Conservation (phyloP, 2,113 vertebrate species). For the Daubentonia madagascariensis region DNA sequence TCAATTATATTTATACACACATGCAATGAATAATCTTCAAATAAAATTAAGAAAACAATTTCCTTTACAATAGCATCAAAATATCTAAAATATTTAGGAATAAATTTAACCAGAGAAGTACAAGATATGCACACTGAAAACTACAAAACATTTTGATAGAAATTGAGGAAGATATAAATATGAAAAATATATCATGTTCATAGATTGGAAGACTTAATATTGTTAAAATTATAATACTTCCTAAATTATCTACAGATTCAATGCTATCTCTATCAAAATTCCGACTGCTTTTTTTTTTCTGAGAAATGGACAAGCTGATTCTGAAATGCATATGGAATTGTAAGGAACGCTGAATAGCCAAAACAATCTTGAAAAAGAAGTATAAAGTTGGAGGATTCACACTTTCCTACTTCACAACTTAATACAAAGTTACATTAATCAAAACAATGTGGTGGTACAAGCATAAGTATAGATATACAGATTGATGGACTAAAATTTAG, state of each 20-base stretch:
- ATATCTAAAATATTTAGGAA: constrained; percentile 3
- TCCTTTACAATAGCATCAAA: background rate
- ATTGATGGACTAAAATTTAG: background rate
- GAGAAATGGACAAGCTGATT: background rate
- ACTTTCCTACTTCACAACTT: background rate
- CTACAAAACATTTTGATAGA: background rate
- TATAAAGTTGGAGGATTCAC: background rate
- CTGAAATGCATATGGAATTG: background rate
- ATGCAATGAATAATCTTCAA: background rate
- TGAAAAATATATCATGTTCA: background rate
- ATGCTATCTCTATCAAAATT: background rate
- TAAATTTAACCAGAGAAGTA: background rate
- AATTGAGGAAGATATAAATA: background rate
- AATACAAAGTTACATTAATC: background rate
- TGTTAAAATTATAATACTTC: background rate
- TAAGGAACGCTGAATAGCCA: background rate
- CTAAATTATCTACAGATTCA: background rate
- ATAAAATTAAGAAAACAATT: background rate
- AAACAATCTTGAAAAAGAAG: background rate
- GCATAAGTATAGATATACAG: background rate
- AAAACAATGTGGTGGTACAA: background rate
- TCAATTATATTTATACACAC: background rate
- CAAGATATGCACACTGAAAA: background rate
- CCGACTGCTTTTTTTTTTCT: background rate
- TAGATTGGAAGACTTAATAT: background rate